Base-by-base conservation (phyloP, 2,888 invertebrate genomes). In the Ramazzottius varieornatus region DNA sequence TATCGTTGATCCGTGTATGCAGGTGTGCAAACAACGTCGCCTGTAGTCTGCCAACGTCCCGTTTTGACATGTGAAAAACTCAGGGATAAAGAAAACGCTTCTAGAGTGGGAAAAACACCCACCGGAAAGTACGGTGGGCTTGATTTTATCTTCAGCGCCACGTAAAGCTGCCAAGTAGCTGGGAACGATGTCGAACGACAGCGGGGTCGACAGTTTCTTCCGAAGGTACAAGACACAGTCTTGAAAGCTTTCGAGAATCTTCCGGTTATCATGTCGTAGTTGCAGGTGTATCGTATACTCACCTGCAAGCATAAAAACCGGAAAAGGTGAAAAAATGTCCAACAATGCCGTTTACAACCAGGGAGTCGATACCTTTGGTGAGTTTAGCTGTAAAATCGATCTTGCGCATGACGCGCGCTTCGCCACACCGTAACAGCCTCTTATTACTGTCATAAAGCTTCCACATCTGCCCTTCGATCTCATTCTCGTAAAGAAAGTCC, bases 391-490 rank as follows among this genome's bases (percentile, higher is more conserved):
- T 54, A 54, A n/a, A 54, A 29, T 54, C 54, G 29, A 54, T 54
- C 20, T 29, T 54, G 16, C 54, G 13, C 54, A 54, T 54, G 54
- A 54, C 54, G 8, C 54, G 20, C 20, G 54, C 54, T 29, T 54
- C 54, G 16, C 54, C 54, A 13, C 20, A 13, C 29, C 29, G 54
- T 8, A 54, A 24, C 13, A 13, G 20, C 24, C 54, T 16, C 24
- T 96, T 96, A 76, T 88, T 88, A 66, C 80, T 78, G 77, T 93
- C 91, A 78, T 86, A 96, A 68, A 96, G 73, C 86, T 93, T 88
- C 92, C 94, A 94, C 75, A 96, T 80, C 77, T 96, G 92, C 4
- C 90, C 86, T 78, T 96, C 94, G 74, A 86, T 91, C 77, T 93
- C 92, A 0, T 86, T 87, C 77, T 98, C 96, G 75, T 98, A 98